Conservation (phyloP, 2,797 vertebrate species). For the Spheniscus humboldti region DNA sequence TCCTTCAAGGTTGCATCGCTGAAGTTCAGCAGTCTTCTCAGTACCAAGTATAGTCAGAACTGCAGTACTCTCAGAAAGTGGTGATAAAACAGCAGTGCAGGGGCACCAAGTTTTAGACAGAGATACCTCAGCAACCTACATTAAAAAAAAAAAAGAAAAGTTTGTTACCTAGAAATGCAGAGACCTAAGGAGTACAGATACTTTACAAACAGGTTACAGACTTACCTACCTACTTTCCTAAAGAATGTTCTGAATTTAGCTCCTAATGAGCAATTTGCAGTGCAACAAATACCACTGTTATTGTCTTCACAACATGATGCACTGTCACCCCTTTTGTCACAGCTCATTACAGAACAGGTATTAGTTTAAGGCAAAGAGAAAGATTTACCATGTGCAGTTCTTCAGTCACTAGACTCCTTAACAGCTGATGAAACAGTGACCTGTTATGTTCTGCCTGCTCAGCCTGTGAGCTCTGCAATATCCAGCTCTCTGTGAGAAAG, state of each 20-base stretch:
- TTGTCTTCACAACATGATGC: background rate
- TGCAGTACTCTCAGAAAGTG: constrained; percentile 75
- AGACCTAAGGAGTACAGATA: background rate
- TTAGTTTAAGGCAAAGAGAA: background rate
- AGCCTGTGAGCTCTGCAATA: constrained; percentile 70
- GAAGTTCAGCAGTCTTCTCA: constrained; percentile 28
- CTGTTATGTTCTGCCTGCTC: background rate
- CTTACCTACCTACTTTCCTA: accelerated
- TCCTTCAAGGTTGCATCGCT: constrained; percentile 9
- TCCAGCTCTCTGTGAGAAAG: constrained; percentile 81
- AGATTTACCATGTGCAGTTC: constrained; percentile 81
- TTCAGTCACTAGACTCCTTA: constrained; percentile 69
- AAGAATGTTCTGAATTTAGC: background rate
- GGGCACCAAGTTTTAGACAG: constrained; percentile 64
- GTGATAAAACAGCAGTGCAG: constrained; percentile 82
- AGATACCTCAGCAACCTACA: constrained; percentile 81
- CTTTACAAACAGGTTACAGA: background rate
- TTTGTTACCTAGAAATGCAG: background rate
- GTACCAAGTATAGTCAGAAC: constrained; percentile 80
- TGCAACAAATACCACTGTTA: background rate
- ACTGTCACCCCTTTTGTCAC: background rate
- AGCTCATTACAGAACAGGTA: background rate
- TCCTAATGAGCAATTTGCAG: background rate
- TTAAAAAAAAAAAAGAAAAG: background rate
- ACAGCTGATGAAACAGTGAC: constrained; percentile 72